A percentile compares a stretch with the other conserved stretches of the same genome.
Evolutionary conservation across 2,888 invertebrate genomes (phyloP).

Genomic region (Xylophagus ater): DNA sequence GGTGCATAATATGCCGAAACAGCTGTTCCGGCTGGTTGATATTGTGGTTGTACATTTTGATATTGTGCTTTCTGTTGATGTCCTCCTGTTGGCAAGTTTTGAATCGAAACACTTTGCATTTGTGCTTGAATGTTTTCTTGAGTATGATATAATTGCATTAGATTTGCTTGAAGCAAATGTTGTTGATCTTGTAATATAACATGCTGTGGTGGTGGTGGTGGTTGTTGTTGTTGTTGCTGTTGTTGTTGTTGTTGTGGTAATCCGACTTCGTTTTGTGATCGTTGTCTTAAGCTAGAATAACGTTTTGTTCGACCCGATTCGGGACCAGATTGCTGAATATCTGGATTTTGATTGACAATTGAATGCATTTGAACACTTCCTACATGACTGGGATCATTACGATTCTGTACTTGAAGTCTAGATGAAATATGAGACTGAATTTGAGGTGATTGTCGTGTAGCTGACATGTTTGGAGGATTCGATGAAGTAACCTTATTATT

Average conservation of each 20-base stretch:
- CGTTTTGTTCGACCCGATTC: conserved; percentile 47
- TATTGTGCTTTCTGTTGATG: conserved; percentile 18
- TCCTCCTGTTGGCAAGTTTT: conserved; percentile 18
- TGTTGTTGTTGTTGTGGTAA: conserved; percentile 25
- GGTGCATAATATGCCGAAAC: conserved; percentile 25
- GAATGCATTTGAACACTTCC: conserved; percentile 39
- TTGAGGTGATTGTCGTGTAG: conserved; percentile 33
- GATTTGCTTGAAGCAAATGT: conserved; percentile 21
- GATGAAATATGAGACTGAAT: conserved; percentile 17
- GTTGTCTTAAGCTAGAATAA: conserved; percentile 55
- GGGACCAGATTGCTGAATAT: conserved; percentile 29
- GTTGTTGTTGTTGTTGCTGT: conserved; percentile 24
- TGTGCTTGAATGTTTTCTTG: conserved; percentile 31
- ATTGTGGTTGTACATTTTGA: conserved; percentile 20
- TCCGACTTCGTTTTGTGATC: conserved; percentile 34
- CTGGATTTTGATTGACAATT: conserved; percentile 29
- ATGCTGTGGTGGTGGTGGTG: conserved; percentile 22
- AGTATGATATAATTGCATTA: conserved; percentile 29
- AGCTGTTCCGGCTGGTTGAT: conserved; percentile 21
- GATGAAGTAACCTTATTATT: conserved; percentile 6
- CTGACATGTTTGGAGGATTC: conserved; percentile 28
- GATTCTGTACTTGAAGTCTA: conserved; percentile 13
- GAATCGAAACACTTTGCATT: conserved; percentile 24
- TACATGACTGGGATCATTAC: conserved; percentile 36
- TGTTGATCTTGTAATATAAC: conserved; percentile 29